phyloP scores from a whole-genome alignment of 2,888 invertebrate species.

The Polydrusus pterygomalis region DNA sequence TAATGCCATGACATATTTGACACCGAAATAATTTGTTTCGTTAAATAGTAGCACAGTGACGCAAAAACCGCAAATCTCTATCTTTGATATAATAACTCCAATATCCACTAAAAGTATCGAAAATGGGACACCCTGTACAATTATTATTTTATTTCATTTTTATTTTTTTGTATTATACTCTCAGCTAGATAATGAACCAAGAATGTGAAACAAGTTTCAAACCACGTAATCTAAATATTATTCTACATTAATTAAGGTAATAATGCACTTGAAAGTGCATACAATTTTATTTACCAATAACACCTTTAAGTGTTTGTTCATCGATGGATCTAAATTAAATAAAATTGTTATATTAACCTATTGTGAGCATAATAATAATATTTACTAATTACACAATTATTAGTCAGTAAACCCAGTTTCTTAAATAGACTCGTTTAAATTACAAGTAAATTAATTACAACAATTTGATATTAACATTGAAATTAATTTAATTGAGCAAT shows the following conservation, averaged over 20 bases:
- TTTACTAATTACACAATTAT: neutral
- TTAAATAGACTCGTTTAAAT: neutral
- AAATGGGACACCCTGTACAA: too few species aligned
- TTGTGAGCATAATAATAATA: neutral
- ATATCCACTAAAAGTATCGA: too few species aligned
- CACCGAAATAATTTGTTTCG: too few species aligned
- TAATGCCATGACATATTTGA: too few species aligned
- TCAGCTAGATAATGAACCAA: neutral
- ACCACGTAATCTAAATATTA: neutral
- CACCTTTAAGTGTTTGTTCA: neutral
- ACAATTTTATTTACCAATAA: neutral
- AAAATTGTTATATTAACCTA: neutral
- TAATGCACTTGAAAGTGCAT: neutral
- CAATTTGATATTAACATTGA: neutral
- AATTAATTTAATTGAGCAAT: too few species aligned
- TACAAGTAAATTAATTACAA: neutral
- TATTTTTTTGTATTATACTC: neutral
- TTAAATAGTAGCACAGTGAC: too few species aligned
- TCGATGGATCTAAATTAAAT: neutral
- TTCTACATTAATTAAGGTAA: neutral
- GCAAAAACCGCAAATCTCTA: too few species aligned
- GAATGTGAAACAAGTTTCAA: neutral
- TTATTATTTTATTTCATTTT: too few species aligned
- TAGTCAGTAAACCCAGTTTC: neutral
- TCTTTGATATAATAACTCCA: too few species aligned